A percentile compares a stretch with the other conserved stretches of the same genome.
Evolutionary conservation across 2,797 vertebrate genomes (phyloP).

Genomic region (Sebastes ruberrimus): DNA sequence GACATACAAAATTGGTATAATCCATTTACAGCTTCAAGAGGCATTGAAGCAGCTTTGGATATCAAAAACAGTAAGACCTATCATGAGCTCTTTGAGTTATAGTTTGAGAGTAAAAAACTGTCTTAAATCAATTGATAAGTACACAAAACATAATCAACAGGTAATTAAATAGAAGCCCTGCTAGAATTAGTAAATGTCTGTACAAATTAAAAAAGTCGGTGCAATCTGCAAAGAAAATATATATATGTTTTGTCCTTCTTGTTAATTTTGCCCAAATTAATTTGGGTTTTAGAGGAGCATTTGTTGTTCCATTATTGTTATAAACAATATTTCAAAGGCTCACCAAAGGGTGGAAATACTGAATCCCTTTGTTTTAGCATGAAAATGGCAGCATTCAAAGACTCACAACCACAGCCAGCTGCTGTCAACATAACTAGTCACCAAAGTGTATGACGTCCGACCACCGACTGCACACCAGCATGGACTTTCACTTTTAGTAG

Average conservation of each 20-base stretch:
- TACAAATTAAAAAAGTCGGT: neutral
- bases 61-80: neutral
- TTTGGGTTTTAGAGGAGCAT: neutral
- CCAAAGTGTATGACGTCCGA: neutral
- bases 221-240: neutral
- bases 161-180: neutral
- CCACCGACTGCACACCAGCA: neutral
- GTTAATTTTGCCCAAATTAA: neutral
- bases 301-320: neutral
- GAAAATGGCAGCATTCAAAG: neutral
- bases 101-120: neutral
- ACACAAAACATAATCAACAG: neutral
- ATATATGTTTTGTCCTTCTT: neutral
- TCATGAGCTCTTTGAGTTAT: neutral
- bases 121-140: neutral
- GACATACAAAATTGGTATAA: too few species aligned
- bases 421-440: neutral
- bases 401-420: neutral
- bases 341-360: neutral
- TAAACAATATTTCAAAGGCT: neutral
- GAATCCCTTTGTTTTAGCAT: neutral
- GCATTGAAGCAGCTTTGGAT: neutral
- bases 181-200: neutral
- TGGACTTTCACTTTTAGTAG: conserved; percentile 7
- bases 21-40: neutral